Base-by-base conservation (phyloP, 2,888 invertebrate genomes). In the Anaspis maculata region DNA sequence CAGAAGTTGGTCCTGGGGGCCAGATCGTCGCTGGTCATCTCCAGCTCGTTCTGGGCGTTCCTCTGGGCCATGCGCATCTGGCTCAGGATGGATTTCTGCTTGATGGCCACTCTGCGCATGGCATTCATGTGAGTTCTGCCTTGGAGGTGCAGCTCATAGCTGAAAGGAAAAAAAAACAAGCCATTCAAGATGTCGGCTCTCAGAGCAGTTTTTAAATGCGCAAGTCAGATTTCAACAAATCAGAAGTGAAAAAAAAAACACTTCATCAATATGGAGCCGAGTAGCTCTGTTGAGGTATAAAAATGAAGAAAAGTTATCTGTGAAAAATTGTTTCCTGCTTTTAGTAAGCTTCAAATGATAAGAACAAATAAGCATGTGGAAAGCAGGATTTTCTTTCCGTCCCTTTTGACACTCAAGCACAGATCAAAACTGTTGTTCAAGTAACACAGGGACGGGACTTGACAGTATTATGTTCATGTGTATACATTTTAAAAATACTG, bases 21-120 rank as follows among this genome's bases (percentile, higher is more conserved):
- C 27, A 64, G 45, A 78, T 87, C 55, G 75, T 79, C 42, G 10
- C 73, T 74, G 35, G 76, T 74, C 47, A 79, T 79, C 62, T 89
- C 88, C 36, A 87, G 71, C 48, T 82, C 79, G 30, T 83, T 77
- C 64, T 88, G 88, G 3, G 83, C 80, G 33, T 79, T 79, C 35
- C 89, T 76, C 61, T 89, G 88, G 1, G 81, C 75, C 39, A 80
- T 74, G 34, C 89, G 77, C 82, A 89, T 83, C 49, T 81, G 78
- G 40, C 80, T 71, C 48, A 86, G 62, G 54, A 81, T 79, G 30
- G 78, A 74, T 58, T 83, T 81, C 60, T 84, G 83, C 6, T 79
- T 79, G 30, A 80, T 69, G 10, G 85, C 82, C 47, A 86, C 77
- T 25, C 73, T 75, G 32, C 79, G 72, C 81, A 88, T 82, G 0